Conservation (phyloP, 37 sponge, comb jelly and placozoan genomes). For the Agelas oroides region DNA sequence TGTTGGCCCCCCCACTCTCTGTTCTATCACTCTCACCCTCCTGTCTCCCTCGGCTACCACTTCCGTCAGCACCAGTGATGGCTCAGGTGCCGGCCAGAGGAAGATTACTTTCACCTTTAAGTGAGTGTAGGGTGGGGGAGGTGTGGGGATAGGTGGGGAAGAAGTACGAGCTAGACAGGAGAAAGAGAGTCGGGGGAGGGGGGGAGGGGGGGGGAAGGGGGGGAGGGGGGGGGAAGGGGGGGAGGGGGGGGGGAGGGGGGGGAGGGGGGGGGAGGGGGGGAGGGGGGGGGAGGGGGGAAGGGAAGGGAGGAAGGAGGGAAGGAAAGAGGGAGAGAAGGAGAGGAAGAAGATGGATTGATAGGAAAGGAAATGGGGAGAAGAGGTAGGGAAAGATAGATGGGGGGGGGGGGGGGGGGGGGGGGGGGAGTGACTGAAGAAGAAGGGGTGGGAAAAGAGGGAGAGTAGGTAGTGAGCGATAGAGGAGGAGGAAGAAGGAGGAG, state of each 20-base stretch:
- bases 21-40: conserved; percentile 68
- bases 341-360: background rate
- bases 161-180: background rate
- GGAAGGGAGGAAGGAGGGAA: background rate
- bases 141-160: background rate
- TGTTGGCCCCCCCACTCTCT: conserved; percentile 85
- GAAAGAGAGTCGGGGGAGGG: background rate
- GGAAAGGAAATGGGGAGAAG: background rate
- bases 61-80: background rate
- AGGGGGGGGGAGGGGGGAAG: conserved; percentile 5
- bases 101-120: conserved; percentile 49
- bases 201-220: background rate
- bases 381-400: background rate
- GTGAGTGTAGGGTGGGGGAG: conserved; percentile 26
- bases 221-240: background rate
- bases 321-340: background rate
- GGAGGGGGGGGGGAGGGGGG: background rate
- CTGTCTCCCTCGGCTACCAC: background rate
- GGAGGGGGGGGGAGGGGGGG: background rate
- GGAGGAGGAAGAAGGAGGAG: background rate
- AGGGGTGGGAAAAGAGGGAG: too few species aligned
- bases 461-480: too few species aligned
- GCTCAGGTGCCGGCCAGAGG: background rate
- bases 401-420: background rate
- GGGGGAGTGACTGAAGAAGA: too few species aligned